Conservation (phyloP, 2,888 invertebrate species). For the Drosophila ezoana region DNA sequence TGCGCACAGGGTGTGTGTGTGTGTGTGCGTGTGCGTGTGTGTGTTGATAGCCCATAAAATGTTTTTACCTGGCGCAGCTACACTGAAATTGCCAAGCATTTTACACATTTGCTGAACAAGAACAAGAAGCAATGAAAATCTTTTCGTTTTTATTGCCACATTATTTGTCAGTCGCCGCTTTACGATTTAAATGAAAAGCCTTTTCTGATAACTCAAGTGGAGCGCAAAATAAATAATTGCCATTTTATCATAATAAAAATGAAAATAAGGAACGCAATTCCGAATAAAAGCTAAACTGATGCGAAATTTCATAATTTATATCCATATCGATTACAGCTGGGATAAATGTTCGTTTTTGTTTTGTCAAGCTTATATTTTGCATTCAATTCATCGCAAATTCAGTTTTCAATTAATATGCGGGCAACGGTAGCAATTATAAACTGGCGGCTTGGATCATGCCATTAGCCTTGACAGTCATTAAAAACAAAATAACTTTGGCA, state of each 20-base stretch:
- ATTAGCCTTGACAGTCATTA: conserved; percentile 41
- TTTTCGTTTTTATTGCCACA: conserved; percentile 43
- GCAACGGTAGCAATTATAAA: conserved; percentile 54
- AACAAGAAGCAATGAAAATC: conserved; percentile 17
- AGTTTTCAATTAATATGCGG: conserved; percentile 59
- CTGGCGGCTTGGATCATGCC: conserved; percentile 1
- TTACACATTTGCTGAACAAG: conserved; percentile 42
- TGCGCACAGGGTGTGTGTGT: not conserved
- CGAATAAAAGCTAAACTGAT: conserved; percentile 12
- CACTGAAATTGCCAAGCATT: conserved; percentile 40
- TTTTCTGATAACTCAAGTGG: conserved; percentile 17
- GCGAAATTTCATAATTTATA: conserved; percentile 29
- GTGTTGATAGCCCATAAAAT: conserved; percentile 58
- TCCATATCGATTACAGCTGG: conserved; percentile 12
- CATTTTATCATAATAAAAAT: conserved; percentile 11
- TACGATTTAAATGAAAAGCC: conserved; percentile 53
- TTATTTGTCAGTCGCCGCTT: conserved; percentile 44
- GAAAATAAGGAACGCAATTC: conserved; percentile 5
- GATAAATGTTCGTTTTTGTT: conserved; percentile 1
- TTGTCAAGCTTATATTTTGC: conserved; percentile 32
- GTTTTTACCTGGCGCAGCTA: conserved; percentile 26
- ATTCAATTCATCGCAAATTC: conserved; percentile 23
- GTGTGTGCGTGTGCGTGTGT: conserved; percentile 3
- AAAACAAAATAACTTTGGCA: conserved; percentile 51
- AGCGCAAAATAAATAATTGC: conserved; percentile 36